These are phyloP conservation scores for Drosophila repletoides DNA, from an alignment of 1,140 invertebrate species.

Conservation along the genomic window DNA sequence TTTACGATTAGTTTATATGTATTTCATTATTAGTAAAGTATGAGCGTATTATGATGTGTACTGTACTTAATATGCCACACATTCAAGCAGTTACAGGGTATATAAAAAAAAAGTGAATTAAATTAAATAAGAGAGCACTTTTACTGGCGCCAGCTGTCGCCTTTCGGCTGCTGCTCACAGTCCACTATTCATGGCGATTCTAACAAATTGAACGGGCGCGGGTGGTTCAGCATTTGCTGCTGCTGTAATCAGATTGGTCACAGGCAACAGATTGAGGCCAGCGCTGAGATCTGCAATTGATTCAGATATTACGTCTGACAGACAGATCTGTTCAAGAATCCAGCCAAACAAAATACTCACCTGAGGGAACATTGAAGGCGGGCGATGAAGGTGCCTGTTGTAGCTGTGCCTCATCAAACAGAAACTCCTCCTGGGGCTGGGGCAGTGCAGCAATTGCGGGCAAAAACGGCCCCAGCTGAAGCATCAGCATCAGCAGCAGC, in stretches of 20 bases:
- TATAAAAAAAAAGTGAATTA: conserved; percentile 16
- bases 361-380: conserved; percentile 55
- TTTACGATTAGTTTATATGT: too few relatives aligned
- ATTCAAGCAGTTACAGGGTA: too few relatives aligned
- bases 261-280: conserved; percentile 60
- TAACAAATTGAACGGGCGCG: conserved; percentile 62
- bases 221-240: conserved; percentile 62
- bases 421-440: conserved; percentile 18
- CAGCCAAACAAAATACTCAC: conserved; percentile 28
- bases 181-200: conserved; percentile 70
- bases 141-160: conserved; percentile 28
- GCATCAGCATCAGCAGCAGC: neutral
- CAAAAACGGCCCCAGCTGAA: conserved; percentile 8
- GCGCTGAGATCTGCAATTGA: conserved; percentile 55
- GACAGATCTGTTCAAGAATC: neutral
- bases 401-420: conserved; percentile 12
- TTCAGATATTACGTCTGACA: neutral
- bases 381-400: conserved; percentile 13
- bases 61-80: too few relatives aligned
- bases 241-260: conserved; percentile 62
- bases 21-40: too few relatives aligned
- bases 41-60: too few relatives aligned
- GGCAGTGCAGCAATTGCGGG: conserved; percentile 21
- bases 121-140: conserved; percentile 1
- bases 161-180: conserved; percentile 31